A percentile compares a stretch with the other conserved stretches of the same genome.
Conservation (phyloP, 2,888 invertebrate species). For the Leptothorax acervorum region DNA sequence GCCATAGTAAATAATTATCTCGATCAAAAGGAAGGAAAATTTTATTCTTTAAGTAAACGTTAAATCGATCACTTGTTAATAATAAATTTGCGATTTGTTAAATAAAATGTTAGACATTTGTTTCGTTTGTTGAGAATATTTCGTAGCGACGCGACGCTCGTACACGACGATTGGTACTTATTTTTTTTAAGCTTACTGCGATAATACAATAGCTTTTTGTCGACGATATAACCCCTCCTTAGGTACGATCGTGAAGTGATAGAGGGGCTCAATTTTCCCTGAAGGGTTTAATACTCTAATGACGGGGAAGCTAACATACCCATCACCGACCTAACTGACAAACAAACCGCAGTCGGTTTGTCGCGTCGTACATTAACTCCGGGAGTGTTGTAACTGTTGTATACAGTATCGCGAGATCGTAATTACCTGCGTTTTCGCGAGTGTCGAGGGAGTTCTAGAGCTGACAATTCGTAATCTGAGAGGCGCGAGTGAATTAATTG, state of each 20-base stretch:
- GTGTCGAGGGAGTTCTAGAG: background rate
- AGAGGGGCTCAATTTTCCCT: background rate
- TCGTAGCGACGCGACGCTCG: no score
- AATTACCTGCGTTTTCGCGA: background rate
- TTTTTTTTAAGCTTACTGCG: background rate
- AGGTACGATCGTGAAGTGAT: background rate
- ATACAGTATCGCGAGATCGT: background rate
- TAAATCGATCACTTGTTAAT: background rate
- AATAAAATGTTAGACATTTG: background rate
- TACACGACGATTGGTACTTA: background rate
- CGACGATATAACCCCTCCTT: background rate
- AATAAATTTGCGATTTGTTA: background rate
- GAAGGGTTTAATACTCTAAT: background rate
- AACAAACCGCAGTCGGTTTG: background rate
- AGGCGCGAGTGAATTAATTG: background rate
- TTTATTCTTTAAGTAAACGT: background rate
- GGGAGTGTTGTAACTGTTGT: background rate
- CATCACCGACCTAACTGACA: background rate
- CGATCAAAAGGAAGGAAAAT: background rate
- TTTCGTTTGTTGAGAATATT: background rate
- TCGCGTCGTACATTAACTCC: background rate
- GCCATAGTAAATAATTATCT: background rate
- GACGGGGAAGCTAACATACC: background rate
- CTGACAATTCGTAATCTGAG: background rate
- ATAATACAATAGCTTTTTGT: background rate